These are phyloP conservation scores for Seriola dumerili DNA, from an alignment of 2,113 vertebrate species.

Conservation along the genomic window DNA sequence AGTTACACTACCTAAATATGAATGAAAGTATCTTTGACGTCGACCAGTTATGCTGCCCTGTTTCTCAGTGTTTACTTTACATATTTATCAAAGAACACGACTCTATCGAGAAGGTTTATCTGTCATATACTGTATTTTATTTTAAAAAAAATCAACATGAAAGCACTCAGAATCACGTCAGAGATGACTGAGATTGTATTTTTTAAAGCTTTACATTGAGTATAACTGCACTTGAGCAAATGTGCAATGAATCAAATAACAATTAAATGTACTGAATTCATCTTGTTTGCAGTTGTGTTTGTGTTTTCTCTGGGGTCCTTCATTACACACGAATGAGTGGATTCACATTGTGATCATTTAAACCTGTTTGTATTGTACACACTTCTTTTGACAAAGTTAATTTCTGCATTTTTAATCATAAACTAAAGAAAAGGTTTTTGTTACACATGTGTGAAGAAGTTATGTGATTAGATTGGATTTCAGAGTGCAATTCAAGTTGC, in stretches of 20 bases:
- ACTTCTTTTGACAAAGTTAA: background rate
- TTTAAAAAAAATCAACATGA: conserved; percentile 50
- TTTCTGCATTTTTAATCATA: no score
- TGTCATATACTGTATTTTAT: conserved; percentile 77
- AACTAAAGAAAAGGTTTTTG: no score
- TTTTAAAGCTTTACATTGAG: conserved; percentile 84
- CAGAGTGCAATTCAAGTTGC: background rate
- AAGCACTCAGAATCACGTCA: conserved; percentile 73
- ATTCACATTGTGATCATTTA: no score
- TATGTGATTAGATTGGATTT: no score
- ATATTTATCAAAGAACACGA: conserved; percentile 58
- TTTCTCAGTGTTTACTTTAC: conserved; percentile 78
- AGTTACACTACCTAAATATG: conserved; percentile 81
- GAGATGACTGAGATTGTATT: conserved; percentile 84
- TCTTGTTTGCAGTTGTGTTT: conserved; percentile 30
- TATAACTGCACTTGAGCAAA: conserved; percentile 76
- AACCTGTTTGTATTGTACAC: no score
- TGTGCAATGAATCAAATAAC: conserved; percentile 77
- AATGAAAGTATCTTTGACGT: conserved; percentile 77
- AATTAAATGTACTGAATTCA: conserved; percentile 83
- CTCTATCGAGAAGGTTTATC: conserved; percentile 66
- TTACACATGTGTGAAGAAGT: no score
- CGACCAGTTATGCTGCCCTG: conserved; percentile 80
- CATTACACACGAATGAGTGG: no score
- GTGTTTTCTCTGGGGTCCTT: conserved; percentile 18